Conservation (phyloP, 2,113 vertebrate species). For the Propithecus coquereli region DNA sequence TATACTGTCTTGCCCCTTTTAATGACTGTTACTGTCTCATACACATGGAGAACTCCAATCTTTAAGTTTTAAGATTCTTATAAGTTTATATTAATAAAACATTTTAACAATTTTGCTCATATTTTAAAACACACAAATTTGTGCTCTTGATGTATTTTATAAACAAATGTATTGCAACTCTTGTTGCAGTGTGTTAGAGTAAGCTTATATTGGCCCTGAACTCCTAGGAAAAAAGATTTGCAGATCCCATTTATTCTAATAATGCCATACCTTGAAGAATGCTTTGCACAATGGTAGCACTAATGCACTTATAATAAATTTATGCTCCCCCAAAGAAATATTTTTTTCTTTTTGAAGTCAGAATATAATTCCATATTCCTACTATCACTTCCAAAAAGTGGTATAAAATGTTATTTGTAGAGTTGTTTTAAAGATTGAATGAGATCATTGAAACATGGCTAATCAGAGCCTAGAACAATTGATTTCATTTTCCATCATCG, state of each 20-base stretch:
- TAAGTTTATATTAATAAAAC: neutral
- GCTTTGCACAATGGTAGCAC: neutral
- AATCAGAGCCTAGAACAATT: accelerated
- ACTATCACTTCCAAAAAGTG: neutral
- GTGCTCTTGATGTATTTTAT: neutral
- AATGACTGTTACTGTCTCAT: neutral
- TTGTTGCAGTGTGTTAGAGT: neutral
- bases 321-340: neutral
- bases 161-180: neutral
- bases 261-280: neutral
- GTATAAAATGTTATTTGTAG: neutral
- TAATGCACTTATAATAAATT: neutral
- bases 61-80: neutral
- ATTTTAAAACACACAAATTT: neutral
- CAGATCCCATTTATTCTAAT: neutral
- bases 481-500: neutral
- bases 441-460: neutral
- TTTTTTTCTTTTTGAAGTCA: neutral
- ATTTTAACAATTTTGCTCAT: neutral
- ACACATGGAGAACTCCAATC: neutral
- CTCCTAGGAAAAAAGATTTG: neutral
- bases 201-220: neutral
- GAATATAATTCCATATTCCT: neutral
- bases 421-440: neutral
- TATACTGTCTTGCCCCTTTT: neutral